These are phyloP conservation scores for Grammomys dolichurus DNA, from an alignment of 2,113 vertebrate genomes.

Conservation along the genomic window DNA sequence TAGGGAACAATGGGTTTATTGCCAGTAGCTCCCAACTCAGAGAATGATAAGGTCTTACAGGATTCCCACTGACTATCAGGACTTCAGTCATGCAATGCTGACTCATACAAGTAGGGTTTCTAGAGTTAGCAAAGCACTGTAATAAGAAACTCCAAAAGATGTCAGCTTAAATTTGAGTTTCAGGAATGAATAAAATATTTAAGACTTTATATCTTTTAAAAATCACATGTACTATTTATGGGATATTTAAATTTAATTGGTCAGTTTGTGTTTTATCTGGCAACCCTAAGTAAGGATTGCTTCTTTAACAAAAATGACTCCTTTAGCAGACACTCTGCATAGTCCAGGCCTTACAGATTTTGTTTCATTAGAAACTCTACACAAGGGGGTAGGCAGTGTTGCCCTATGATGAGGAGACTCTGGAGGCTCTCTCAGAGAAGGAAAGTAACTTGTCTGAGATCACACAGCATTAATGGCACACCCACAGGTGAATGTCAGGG, in stretches of 20 bases:
- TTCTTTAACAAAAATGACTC: slow-evolving; percentile 12
- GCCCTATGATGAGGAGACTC: not conserved
- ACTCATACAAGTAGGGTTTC: not conserved
- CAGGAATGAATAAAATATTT: slow-evolving; percentile 25
- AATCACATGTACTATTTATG: not conserved
- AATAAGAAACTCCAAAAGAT: not conserved
- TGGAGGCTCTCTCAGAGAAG: not conserved
- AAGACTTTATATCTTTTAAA: not conserved
- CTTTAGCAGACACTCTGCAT: not conserved
- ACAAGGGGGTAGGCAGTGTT: not conserved
- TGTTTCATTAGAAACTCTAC: not conserved
- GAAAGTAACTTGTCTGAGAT: not conserved
- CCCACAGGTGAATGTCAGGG: not conserved
- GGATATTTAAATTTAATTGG: slow-evolving; percentile 54
- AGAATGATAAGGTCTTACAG: not conserved
- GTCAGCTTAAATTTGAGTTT: slow-evolving; percentile 25
- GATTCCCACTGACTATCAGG: not conserved
- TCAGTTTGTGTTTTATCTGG: slow-evolving; percentile 22
- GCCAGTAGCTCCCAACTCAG: not conserved
- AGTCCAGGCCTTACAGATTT: not conserved
- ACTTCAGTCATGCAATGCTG: slow-evolving; percentile 12
- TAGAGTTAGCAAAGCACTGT: not conserved
- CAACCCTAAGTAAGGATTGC: not conserved
- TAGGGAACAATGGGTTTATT: not conserved
- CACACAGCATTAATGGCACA: slow-evolving; percentile 7